Base-by-base conservation (phyloP, 1,140 invertebrate genomes). In the Ditylenchus dipsaci region DNA sequence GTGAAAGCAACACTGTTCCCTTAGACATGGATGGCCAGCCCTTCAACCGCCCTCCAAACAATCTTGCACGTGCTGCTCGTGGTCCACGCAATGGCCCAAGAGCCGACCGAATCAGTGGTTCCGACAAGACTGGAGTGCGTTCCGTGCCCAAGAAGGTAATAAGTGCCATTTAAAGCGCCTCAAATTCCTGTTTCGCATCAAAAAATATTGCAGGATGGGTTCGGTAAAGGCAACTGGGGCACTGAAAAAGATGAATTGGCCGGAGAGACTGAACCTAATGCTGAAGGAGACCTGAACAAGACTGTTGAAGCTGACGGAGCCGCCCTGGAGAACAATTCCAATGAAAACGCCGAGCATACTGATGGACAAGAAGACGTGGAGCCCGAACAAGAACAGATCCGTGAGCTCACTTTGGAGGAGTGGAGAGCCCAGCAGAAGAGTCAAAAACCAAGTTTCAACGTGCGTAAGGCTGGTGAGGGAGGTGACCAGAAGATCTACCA, bases 401-500 rank as follows among this genome's bases (percentile, higher is more conserved):
- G 26, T 33, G 56, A 57, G 27, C 23, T 73, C 21, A 76, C 71
- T 49, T 56, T 73, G 26, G 45, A 69, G n/a, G 71, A 73, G 62
- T 73, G 71, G 71, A 73, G 76, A 62, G 72, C 75, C n/a, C 74
- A 75, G 27, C 74, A 73, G 9, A 29, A 67, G 21, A 21, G 13
- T 26, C 64, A 21, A 23, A 67, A 69, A 17, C 33, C 19, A 19
- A 53, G 30, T 15, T 73, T 73, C 57, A 73, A 73, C 15, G 57
- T 63, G 33, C 71, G 71, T 29, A 38, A 75, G 43, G 49, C 73
- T 17, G 57, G 64, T 33, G 69, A 71, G 27, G 38, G 43, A 7
- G 69, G 38, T 19, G 73, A 73, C 26, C 23, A 73, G 27, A 73
- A 73, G 64, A 45, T 59, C 5, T 67, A 71, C 70, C 62, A 73